These are phyloP conservation scores for Apodemus speciosus DNA, from an alignment of 2,113 vertebrate genomes.

Conservation along the genomic window DNA sequence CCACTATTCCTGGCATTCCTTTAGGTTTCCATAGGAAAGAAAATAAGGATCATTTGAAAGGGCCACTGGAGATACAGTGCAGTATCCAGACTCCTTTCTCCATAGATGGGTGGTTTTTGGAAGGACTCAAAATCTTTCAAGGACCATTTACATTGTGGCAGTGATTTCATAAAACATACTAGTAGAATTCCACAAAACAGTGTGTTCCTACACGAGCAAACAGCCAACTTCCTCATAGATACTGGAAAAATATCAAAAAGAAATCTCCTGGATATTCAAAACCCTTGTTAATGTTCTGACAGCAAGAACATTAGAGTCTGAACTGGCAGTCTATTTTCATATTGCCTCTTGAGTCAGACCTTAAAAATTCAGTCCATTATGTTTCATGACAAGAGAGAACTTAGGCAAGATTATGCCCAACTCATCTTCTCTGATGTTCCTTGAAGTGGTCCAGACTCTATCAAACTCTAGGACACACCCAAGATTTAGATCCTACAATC, in stretches of 20 bases:
- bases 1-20: not conserved
- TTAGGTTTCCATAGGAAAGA: not conserved
- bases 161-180: not conserved
- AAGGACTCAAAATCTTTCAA: slow-evolving; percentile 28
- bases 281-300: not conserved
- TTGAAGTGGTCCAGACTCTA: not conserved
- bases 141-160: slow-evolving; percentile 24
- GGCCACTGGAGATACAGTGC: not conserved
- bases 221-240: not conserved
- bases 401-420: not conserved
- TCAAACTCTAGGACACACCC: not conserved
- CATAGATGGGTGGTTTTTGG: not conserved
- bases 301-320: not conserved
- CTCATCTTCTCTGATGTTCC: not conserved
- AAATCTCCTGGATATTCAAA: slow-evolving; percentile 1
- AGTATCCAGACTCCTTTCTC: not conserved
- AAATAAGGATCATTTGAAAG: not conserved
- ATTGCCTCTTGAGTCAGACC: not conserved
- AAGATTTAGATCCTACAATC: not conserved
- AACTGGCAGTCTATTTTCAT: not conserved
- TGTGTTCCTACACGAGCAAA: not conserved
- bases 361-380: not conserved
- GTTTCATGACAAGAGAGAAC: not conserved
- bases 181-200: slow-evolving; percentile 18
- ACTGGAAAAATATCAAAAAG: slow-evolving; percentile 22